These are phyloP conservation scores for Hyperoodon ampullatus DNA, from an alignment of 2,113 vertebrate species.

Conservation along the genomic window DNA sequence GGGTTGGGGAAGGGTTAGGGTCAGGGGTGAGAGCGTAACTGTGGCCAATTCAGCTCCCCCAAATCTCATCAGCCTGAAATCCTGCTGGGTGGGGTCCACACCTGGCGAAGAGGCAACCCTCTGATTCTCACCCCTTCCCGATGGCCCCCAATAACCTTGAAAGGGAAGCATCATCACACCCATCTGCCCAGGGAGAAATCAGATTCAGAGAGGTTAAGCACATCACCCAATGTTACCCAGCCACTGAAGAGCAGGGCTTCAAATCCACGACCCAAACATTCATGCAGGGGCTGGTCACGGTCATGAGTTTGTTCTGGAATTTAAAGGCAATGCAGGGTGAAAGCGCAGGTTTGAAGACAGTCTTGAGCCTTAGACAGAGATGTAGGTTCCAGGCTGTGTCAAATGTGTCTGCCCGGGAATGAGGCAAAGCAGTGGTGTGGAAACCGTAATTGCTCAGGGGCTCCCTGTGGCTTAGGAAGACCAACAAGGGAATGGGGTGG, in stretches of 20 bases:
- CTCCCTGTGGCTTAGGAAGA: neutral
- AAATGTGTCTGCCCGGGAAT: neutral
- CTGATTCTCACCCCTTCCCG: neutral
- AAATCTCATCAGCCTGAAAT: neutral
- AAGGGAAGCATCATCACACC: neutral
- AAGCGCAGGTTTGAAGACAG: neutral
- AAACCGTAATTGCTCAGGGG: rapidly evolving
- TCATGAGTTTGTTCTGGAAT: neutral
- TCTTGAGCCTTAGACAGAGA: neutral
- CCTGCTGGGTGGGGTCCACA: neutral
- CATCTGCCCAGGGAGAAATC: neutral
- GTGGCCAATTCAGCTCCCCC: neutral
- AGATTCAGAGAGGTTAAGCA: neutral
- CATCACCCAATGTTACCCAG: neutral
- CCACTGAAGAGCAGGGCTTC: neutral
- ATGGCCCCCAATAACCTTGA: neutral
- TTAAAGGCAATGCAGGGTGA: neutral
- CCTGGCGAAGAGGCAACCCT: neutral
- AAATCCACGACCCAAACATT: no score
- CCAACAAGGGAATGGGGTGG: neutral
- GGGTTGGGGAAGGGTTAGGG: neutral
- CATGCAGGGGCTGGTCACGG: neutral
- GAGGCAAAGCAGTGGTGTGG: neutral
- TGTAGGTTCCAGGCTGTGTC: neutral
- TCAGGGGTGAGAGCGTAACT: neutral